Percentiles rank a stretch among this genome's conserved stretches.
Evolutionary conservation across 2,797 vertebrate genomes (phyloP).

Genomic region (Characodon lateralis): DNA sequence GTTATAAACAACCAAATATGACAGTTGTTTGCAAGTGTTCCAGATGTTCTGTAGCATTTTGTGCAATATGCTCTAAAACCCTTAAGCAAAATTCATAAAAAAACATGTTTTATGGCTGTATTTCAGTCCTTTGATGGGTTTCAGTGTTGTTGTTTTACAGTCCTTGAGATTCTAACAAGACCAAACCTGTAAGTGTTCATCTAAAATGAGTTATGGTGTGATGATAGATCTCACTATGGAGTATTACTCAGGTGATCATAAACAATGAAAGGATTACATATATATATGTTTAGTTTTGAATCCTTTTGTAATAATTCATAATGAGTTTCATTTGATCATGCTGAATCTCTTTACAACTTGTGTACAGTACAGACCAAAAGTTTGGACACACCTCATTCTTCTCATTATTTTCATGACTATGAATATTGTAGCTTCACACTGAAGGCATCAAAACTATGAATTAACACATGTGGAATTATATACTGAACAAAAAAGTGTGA

Average conservation of each 20-base stretch:
- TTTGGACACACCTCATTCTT: too few species aligned
- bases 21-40: not conserved
- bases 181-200: not conserved
- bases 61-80: constrained; percentile 13
- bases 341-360: too few species aligned
- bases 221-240: not conserved
- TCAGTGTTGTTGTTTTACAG: not conserved
- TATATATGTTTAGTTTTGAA: not conserved
- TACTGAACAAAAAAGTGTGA: too few species aligned
- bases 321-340: too few species aligned
- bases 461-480: too few species aligned
- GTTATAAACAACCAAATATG: constrained; percentile 3
- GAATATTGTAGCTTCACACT: too few species aligned
- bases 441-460: too few species aligned
- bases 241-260: not conserved
- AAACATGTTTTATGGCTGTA: not conserved
- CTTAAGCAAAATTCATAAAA: constrained; percentile 3
- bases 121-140: not conserved
- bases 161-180: not conserved
- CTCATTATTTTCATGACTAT: too few species aligned
- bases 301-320: too few species aligned
- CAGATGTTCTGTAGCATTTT: constrained; percentile 7
- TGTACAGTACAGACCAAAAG: too few species aligned
- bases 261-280: not conserved
- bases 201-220: not conserved